These are phyloP conservation scores for Drosophila niveifrons DNA, from an alignment of 2,888 invertebrate species.

Conservation along the genomic window DNA sequence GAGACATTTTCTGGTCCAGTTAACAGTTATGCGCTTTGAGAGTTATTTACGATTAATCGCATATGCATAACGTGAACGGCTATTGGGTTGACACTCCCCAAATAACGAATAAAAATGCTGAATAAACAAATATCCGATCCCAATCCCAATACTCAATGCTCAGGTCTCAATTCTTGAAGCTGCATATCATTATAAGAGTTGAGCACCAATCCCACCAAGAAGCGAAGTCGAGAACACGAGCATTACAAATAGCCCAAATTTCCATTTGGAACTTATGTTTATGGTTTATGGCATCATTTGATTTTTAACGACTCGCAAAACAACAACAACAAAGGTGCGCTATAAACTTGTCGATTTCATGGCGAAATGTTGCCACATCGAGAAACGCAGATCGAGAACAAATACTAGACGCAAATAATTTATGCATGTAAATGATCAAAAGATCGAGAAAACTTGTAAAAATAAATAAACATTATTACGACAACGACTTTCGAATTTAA, in stretches of 20 bases:
- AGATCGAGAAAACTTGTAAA: slow-evolving; percentile 21
- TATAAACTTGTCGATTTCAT: slow-evolving; percentile 71
- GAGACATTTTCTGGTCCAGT: slow-evolving; percentile 53
- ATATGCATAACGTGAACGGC: slow-evolving; percentile 31
- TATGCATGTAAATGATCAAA: slow-evolving; percentile 59
- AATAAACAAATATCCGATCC: slow-evolving; percentile 11
- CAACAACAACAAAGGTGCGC: slow-evolving; percentile 30
- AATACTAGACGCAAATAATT: slow-evolving; percentile 48
- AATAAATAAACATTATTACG: slow-evolving; percentile 30
- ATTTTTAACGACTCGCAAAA: slow-evolving; percentile 39
- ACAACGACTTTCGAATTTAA: slow-evolving; percentile 59
- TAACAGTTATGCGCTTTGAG: slow-evolving; percentile 30
- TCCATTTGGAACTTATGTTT: slow-evolving; percentile 25
- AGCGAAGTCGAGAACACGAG: slow-evolving; percentile 1
- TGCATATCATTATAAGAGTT: slow-evolving; percentile 47
- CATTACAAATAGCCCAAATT: slow-evolving; percentile 33
- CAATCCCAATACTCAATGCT: slow-evolving; percentile 7
- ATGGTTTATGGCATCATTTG: slow-evolving; percentile 49
- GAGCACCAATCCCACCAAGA: slow-evolving; percentile 39
- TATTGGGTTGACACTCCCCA: slow-evolving; percentile 47
- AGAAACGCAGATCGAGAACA: slow-evolving; percentile 10
- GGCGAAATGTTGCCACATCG: slow-evolving; percentile 34
- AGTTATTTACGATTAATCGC: slow-evolving; percentile 29
- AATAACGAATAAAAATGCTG: slow-evolving; percentile 1
- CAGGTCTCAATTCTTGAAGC: slow-evolving; percentile 19